Conservation (phyloP, 2,797 vertebrate genomes). For the Eulemur rubriventer region DNA sequence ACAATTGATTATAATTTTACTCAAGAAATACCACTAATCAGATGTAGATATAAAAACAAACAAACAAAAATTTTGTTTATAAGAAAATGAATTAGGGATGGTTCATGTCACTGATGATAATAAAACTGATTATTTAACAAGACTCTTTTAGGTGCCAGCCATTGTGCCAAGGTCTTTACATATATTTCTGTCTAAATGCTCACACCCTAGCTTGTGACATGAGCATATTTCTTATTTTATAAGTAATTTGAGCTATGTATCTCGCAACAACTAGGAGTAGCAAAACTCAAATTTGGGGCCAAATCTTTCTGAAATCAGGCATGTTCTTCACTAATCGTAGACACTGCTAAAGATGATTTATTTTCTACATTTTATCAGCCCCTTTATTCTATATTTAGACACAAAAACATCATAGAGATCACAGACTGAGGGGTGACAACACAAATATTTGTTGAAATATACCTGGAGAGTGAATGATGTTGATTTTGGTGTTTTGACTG, state of each 20-base stretch:
- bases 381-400: no score
- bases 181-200: background rate
- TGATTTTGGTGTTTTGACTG: background rate
- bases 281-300: background rate
- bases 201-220: background rate
- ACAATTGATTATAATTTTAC: background rate
- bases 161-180: background rate
- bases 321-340: background rate
- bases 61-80: background rate
- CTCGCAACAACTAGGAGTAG: background rate
- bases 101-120: background rate
- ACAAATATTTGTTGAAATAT: background rate
- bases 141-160: background rate
- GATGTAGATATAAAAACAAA: background rate
- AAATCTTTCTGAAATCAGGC: background rate
- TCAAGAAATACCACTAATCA: background rate
- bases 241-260: background rate
- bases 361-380: background rate
- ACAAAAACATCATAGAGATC: background rate
- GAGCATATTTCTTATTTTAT: background rate
- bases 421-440: background rate
- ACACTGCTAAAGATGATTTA: background rate
- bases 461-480: background rate
- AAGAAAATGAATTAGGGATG: background rate
- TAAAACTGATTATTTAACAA: background rate